Evolutionary conservation across 2,888 invertebrate genomes (phyloP), one percentile per base, ranked within the genome.

Genomic region (Bugula neritina): DNA sequence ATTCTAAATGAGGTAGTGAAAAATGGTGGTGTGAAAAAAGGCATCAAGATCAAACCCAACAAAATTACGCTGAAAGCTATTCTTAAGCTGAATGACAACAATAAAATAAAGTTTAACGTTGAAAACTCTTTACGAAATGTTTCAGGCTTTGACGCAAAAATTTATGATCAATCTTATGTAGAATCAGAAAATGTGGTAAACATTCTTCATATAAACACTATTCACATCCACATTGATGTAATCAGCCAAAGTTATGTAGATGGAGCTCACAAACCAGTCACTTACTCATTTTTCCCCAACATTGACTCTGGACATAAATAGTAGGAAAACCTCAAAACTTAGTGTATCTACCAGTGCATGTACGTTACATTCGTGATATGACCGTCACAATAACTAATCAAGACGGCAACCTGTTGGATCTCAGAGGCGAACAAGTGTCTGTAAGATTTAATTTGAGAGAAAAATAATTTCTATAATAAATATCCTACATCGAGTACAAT

Each of bases 361-460:
- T 69, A 25, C 63, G 74, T 35, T 71, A 71, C n/a, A 72, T 74
- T 35, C 55, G 43, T 43, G 71, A 29, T 54, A n/a, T 73, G 43
- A 69, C 54, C 57, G 31, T 69, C 27, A 29, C 43, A n/a, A 27
- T 70, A 58, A 74, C 72, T 23, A 73, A 75, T 72, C 72, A 75
- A 69, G 71, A 75, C 71, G 71, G 70, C 1, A 54, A n/a, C 1
- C 23, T 31, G 35, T 43, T 73, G 35, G 71, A 74, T 71, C 54
- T 73, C 27, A 27, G 73, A 69, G 71, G 72, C 0, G 74, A 75
- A 71, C 43, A 10, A 1, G 23, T 75, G 23, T 35, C 71, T n/a
- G 69, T 75, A 35, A 72, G 72, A 72, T 75, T 74, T 73, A 73
- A 75, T 72, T 54, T 75, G 5, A 73, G 72, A 70, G 73, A 74